Conservation (phyloP, 1,140 invertebrate species). For the Sogatella furcifera region DNA sequence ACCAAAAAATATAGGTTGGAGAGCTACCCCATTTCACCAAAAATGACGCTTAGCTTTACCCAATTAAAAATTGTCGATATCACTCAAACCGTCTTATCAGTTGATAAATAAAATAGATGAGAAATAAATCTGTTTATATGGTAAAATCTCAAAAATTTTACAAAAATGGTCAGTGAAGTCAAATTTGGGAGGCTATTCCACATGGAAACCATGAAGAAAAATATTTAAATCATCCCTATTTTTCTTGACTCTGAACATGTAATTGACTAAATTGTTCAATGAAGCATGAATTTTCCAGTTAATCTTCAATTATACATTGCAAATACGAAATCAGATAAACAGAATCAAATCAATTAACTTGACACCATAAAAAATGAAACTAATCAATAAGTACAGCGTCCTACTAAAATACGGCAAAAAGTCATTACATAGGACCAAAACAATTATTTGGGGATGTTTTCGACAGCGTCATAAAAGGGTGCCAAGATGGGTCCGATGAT, state of each 20-base stretch:
- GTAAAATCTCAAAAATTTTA: too few relatives aligned
- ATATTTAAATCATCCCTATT: not conserved
- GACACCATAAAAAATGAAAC: not conserved
- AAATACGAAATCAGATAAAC: not conserved
- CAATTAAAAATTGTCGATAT: too few relatives aligned
- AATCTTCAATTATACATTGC: not conserved
- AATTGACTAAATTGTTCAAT: slow-evolving; percentile 6
- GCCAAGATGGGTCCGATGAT: slow-evolving; percentile 4
- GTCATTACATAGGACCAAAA: not conserved
- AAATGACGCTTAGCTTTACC: too few relatives aligned
- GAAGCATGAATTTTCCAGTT: not conserved
- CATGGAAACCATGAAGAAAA: not conserved
- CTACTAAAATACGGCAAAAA: not conserved
- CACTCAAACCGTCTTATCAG: too few relatives aligned
- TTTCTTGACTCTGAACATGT: not conserved
- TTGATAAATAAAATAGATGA: too few relatives aligned
- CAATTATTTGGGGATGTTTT: slow-evolving; percentile 8
- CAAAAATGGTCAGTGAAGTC: too few relatives aligned
- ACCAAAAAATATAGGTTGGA: too few relatives aligned
- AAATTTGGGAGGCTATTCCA: too few relatives aligned
- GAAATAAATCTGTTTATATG: too few relatives aligned
- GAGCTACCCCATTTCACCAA: too few relatives aligned
- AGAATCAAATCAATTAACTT: not conserved
- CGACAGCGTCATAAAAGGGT: slow-evolving; percentile 8
- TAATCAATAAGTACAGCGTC: slow-evolving; percentile 4